Percentiles rank a stretch among this genome's conserved stretches.
These are phyloP conservation scores for Ceratina japonica DNA, from an alignment of 1,140 invertebrate species.

Conservation along the genomic window DNA sequence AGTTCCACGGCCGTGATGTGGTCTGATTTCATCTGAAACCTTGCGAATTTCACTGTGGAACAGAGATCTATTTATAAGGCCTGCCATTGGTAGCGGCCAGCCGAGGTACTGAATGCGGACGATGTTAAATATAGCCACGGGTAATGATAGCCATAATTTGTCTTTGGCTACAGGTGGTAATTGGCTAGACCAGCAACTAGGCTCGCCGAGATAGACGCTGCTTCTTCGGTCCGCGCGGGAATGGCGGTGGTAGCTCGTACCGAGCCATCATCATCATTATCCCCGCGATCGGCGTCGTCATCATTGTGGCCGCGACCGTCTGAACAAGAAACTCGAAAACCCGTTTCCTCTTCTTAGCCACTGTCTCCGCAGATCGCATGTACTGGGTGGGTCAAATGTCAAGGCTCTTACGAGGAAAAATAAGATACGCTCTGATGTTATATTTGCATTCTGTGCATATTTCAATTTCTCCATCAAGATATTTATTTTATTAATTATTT, in stretches of 20 bases:
- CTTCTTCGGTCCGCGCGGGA: background rate
- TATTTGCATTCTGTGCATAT: too few relatives aligned
- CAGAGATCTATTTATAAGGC: constrained; percentile 16
- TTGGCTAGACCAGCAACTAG: constrained; percentile 43
- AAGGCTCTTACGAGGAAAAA: too few relatives aligned
- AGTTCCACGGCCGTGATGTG: background rate
- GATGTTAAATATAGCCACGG: constrained; percentile 55
- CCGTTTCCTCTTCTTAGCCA: constrained; percentile 44
- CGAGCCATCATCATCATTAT: constrained; percentile 48
- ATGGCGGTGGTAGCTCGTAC: constrained; percentile 2
- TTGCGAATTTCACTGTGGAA: background rate
- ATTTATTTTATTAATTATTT: too few relatives aligned
- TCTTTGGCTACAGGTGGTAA: constrained; percentile 48
- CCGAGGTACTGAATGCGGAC: constrained; percentile 5
- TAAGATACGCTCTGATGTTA: too few relatives aligned
- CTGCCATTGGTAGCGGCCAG: background rate
- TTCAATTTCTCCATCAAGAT: too few relatives aligned
- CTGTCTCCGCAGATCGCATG: background rate
- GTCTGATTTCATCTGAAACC: background rate
- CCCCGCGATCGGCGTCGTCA: constrained; percentile 23
- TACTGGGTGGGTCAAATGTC: too few relatives aligned
- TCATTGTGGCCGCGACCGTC: constrained; percentile 21
- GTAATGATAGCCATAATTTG: constrained; percentile 56
- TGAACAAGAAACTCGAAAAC: constrained; percentile 57
- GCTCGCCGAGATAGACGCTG: constrained; percentile 22